Base-by-base conservation (phyloP, 2,888 invertebrate genomes). In the Amphipoea oculea region DNA sequence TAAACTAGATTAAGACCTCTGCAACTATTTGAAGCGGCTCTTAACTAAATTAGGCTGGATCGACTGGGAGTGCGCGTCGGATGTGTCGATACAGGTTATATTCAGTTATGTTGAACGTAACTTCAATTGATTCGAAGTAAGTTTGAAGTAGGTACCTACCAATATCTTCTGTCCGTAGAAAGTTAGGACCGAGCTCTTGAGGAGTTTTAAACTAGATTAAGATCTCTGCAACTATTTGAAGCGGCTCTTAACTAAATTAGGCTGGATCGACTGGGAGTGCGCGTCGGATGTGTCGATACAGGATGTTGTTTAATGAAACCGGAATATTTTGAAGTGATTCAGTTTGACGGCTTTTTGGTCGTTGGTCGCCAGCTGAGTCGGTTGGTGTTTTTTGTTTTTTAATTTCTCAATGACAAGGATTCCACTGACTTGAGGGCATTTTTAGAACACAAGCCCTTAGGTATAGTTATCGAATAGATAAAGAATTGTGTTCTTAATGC, bases 141-240 rank as follows among this genome's bases (percentile, higher is more conserved):
- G 48, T 81, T 72, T 63, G 23, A 76, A 76, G 51, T 67, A 60
- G 42, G n/a, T n/a, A n/a, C n/a, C n/a, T n/a, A n/a, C n/a, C 70
- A 76, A 76, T 81, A 71, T 70, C 72, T 51, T 45, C 79, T 65
- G 40, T 67, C 51, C 12, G 75, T 57, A 78, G 62, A 63, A 78
- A 75, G 78, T 75, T 74, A n/a, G 12, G 2, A 68, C 51, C 4
- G 9, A 73, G 29, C 67, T 63, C 75, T 78, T 76, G 66, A 76
- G 75, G 48, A 82, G 83, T 73, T 75, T 73, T 62, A 66, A 84
- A 85, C 62, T 73, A 68, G 65, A 84, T 84, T 78, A 82, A 62
- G 69, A 73, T 66, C 70, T 48, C 57, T 77, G 66, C 60, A 70
- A 51, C 36, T 70, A 73, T 75, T 78, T 62, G 73, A 36, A 85